These are phyloP conservation scores for Pollenia amentaria DNA, from an alignment of 2,888 invertebrate species.

Conservation along the genomic window DNA sequence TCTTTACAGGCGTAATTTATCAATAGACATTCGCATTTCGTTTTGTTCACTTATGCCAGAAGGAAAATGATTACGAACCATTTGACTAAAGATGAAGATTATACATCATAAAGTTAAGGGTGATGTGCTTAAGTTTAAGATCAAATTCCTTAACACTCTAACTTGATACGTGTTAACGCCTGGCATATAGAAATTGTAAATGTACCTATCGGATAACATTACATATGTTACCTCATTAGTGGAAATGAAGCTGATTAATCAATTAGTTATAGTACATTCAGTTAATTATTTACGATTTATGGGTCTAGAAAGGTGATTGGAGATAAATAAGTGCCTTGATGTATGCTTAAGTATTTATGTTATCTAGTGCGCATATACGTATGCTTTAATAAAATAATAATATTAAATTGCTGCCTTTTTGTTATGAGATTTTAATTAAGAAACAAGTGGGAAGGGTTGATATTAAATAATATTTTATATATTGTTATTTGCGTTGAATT, in stretches of 20 bases:
- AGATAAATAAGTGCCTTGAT: neutral
- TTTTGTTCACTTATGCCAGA: neutral
- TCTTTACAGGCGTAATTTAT: slow-evolving; percentile 60
- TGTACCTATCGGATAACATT: slow-evolving; percentile 39
- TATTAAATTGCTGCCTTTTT: no score
- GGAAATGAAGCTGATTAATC: slow-evolving; percentile 72
- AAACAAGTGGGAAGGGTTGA: no score
- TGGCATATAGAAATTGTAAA: neutral
- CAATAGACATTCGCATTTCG: slow-evolving; percentile 22
- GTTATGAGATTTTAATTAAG: no score
- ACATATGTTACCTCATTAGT: slow-evolving; percentile 68
- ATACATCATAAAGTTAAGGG: neutral
- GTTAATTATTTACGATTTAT: slow-evolving; percentile 45
- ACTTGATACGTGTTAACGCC: slow-evolving; percentile 59
- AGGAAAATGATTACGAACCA: slow-evolving; percentile 26
- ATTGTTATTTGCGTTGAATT: no score
- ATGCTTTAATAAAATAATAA: no score
- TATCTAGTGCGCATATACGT: no score
- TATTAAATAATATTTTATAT: no score
- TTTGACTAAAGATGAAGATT: neutral
- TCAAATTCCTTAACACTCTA: slow-evolving; percentile 65
- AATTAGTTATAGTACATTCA: slow-evolving; percentile 46
- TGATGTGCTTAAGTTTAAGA: slow-evolving; percentile 40
- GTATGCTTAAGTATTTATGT: neutral
- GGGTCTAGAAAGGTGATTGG: slow-evolving; percentile 54